These are phyloP conservation scores for Distichodus sexfasciatus DNA, from an alignment of 2,797 vertebrate species.

Conservation along the genomic window DNA sequence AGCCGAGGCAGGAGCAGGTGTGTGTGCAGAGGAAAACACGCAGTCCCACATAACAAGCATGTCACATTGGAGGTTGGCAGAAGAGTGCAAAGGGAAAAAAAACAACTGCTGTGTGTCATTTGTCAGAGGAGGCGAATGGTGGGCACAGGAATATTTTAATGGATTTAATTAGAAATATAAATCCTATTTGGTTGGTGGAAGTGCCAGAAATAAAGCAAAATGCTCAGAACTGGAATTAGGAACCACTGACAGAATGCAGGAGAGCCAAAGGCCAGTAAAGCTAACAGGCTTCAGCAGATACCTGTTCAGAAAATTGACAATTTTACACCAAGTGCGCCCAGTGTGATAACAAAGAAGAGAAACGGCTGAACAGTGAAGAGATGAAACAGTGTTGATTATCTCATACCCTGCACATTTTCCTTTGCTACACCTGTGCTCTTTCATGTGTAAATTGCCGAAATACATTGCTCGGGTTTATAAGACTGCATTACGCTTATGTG, in stretches of 20 bases:
- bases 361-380: slow-evolving; percentile 5
- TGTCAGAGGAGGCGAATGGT: slow-evolving; percentile 4
- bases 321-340: slow-evolving; percentile 17
- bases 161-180: neutral
- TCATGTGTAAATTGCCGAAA: neutral
- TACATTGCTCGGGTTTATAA: neutral
- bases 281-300: slow-evolving; percentile 11
- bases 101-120: slow-evolving; percentile 13
- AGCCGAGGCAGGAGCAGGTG: neutral
- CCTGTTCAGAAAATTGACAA: slow-evolving; percentile 23
- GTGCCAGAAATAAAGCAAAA: neutral
- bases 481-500: neutral
- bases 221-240: neutral
- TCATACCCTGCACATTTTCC: neutral
- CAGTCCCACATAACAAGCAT: slow-evolving; percentile 13
- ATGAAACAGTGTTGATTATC: slow-evolving; percentile 17
- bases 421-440: slow-evolving; percentile 44
- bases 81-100: neutral
- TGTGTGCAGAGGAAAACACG: neutral
- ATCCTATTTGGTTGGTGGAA: neutral
- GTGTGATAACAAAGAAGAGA: slow-evolving; percentile 14
- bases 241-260: neutral
- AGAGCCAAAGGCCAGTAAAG: neutral
- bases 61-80: neutral
- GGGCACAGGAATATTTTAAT: neutral